Evolutionary conservation across 2,113 vertebrate genomes (phyloP), one percentile per base, ranked within the genome.

Genomic region (Eptatretus burgeri): DNA sequence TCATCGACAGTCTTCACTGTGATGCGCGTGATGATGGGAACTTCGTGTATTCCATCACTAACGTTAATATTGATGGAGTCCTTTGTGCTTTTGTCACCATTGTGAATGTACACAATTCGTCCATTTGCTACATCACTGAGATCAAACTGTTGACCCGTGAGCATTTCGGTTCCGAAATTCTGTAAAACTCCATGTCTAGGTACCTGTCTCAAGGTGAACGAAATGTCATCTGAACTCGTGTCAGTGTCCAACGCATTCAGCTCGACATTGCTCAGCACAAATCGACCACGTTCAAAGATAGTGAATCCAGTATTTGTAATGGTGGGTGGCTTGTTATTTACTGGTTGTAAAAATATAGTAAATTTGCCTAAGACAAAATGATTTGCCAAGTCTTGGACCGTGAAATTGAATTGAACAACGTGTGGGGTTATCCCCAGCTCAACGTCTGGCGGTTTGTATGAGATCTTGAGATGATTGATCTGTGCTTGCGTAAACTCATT

Each of bases 381-480:
- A 66, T 83, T 81, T 62, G 81, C 78, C 0, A 71, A 72, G 70
- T 96, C 89, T 66, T 83, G 80, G n/a, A 93, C 86, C 13, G 68
- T 80, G 71, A 79, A 96, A 49, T 73, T 79, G 64, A 94, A 88
- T 72, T 88, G 81, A 66, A 91, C 73, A 65, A 85, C 78, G 19
- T 77, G 82, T 27, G 80, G 73, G 17, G 83, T 88, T 65, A 89
- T 85, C 1, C 87, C 87, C 10, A 93, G 73, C 63, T 94, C 86
- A 19, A 82, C 70, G 66, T 86, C 79, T 0, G 89, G 89, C 0
- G 89, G 89, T 18, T 71, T 80, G 70, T 84, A 96, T 0, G 85
- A 75, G 66, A 96, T 82, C 74, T 96, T 96, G 67, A 87, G 86
- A 64, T 96, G 89, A 66, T 94, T 94, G 68, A 96, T 79, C 75